These are phyloP conservation scores for Leptopilina drosophilae DNA, from an alignment of 2,888 invertebrate species.

Conservation along the genomic window DNA sequence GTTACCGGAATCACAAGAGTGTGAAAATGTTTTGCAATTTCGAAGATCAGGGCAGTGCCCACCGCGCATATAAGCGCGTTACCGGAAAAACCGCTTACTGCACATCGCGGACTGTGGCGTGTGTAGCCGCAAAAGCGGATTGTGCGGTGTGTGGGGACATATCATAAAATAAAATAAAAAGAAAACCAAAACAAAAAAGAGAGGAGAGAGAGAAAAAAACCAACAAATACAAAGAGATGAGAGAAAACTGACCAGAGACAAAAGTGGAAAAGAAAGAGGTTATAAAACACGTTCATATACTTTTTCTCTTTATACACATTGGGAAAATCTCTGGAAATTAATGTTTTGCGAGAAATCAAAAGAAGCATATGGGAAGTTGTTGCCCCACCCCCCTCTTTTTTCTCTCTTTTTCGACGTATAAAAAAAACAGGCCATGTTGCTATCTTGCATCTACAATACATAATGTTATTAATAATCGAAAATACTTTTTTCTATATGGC, in stretches of 20 bases:
- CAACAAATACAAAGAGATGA: background rate
- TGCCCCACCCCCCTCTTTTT: too few species aligned
- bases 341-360: conserved; percentile 31
- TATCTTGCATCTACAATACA: too few species aligned
- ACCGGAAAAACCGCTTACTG: conserved; percentile 64
- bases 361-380: background rate
- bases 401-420: too few species aligned
- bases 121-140: conserved; percentile 73
- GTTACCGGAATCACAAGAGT: conserved; percentile 69
- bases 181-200: too few species aligned
- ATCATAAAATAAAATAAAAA: conserved; percentile 57
- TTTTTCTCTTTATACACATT: conserved; percentile 13
- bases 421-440: too few species aligned
- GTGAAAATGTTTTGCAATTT: conserved; percentile 76
- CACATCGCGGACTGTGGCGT: conserved; percentile 62
- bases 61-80: conserved; percentile 69
- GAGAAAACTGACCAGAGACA: conserved; percentile 47
- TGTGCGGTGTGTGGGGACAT: conserved; percentile 63
- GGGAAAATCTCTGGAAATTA: conserved; percentile 39
- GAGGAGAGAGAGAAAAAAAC: conserved; percentile 47
- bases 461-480: too few species aligned
- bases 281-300: conserved; percentile 48
- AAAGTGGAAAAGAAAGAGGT: conserved; percentile 35
- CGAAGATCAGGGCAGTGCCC: conserved; percentile 72
- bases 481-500: too few species aligned